These are phyloP conservation scores for Peucedramus taeniatus DNA, from an alignment of 2,113 vertebrate species.

Conservation along the genomic window DNA sequence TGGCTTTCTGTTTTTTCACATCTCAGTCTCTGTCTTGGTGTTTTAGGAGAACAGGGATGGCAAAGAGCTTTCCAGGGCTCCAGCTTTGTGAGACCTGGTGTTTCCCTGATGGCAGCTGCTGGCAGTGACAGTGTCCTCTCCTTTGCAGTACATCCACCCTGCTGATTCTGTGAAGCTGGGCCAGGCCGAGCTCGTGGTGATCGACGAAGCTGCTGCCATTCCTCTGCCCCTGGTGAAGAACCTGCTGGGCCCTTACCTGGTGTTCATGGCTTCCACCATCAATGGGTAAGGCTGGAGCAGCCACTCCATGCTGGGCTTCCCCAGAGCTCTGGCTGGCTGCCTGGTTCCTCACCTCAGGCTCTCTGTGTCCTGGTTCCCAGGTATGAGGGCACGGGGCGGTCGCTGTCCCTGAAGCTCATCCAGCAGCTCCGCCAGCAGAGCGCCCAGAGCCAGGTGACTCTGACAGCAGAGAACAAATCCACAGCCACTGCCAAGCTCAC, in stretches of 20 bases:
- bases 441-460: constrained; percentile 83
- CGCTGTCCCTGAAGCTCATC: constrained; percentile 94
- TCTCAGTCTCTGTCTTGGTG: neutral
- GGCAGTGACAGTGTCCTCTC: neutral
- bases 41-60: neutral
- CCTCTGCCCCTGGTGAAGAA: constrained; percentile 93
- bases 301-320: neutral
- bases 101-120: neutral
- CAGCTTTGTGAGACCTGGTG: neutral
- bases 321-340: neutral
- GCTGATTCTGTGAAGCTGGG: constrained; percentile 92
- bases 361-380: constrained; percentile 55
- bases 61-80: neutral
- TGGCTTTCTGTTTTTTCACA: neutral
- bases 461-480: constrained; percentile 88
- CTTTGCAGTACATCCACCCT: constrained; percentile 90
- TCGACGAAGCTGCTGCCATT: constrained; percentile 96
- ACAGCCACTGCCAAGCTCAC: constrained; percentile 80
- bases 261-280: constrained; percentile 98
- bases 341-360: neutral
- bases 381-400: constrained; percentile 95
- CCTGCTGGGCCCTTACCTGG: constrained; percentile 92
- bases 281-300: constrained; percentile 80
- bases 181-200: constrained; percentile 94
- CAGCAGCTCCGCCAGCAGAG: constrained; percentile 96